Evolutionary conservation across 2,888 invertebrate genomes (phyloP), one percentile per base, ranked within the genome.

Genomic region (Latheticus oryzae): DNA sequence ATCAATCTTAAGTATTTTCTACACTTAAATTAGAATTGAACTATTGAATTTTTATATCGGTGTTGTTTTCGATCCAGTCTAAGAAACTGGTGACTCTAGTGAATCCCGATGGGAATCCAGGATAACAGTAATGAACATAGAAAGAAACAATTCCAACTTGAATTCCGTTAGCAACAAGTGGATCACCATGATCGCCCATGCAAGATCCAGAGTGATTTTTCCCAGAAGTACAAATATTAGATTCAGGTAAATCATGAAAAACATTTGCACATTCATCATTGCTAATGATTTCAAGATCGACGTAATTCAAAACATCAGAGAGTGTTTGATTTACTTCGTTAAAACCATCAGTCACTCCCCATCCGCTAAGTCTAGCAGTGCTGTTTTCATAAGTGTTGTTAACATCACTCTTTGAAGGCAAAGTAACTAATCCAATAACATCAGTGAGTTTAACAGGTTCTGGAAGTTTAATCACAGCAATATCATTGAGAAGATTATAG

Each of bases 151-250:
- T 12, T 4, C 70, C 71, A 55, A 70, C 63, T 17, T 61, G 62
- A 3, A 45, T 38, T 1, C 58, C 62, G 47, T 63, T 40, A 11
- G 42, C 35, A n/a, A 65, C 37, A n/a, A 70, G 21, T 16, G 70
- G 68, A 24, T 66, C 60, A 12, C 70, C 69, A 5, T 68, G 69
- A 48, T 71, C 71, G 5, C 69, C 69, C 5, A 61, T 53, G 42
- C 68, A 71, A 3, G 67, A 66, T 5, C 69, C 70, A 23, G 60
- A 66, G 32, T 67, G 64, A 13, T 53, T 61, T 21, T 61, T 62
- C 1, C 70, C 63, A 7, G 51, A 35, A n/a, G 51, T 42, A 38
- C 65, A 65, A 2, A 65, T 8, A 16, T 61, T 47, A 5, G 32
- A 13, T 2, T 50, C 50, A 19, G 7, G 23, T 1, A 52, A 23